Evolutionary conservation across 2,888 invertebrate genomes (phyloP).

Genomic region (Julus scanicus): DNA sequence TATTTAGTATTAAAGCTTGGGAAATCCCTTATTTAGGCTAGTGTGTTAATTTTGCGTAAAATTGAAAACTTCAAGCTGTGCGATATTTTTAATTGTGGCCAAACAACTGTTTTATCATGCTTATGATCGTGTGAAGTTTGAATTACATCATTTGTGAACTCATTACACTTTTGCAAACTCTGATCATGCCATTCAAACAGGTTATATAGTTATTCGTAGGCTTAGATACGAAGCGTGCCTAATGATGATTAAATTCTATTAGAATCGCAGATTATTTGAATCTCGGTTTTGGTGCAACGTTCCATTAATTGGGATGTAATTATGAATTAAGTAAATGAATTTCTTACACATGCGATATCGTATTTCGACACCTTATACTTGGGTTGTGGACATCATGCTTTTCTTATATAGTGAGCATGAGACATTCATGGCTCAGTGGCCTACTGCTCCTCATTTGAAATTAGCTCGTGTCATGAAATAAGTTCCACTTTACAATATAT

Average conservation of each 20-base stretch:
- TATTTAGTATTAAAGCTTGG: not conserved
- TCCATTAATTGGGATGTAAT: too few relatives aligned
- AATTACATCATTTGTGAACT: not conserved
- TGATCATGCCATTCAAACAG: too few relatives aligned
- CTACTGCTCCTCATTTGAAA: not conserved
- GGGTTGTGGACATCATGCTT: not conserved
- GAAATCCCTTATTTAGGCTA: conserved; percentile 27
- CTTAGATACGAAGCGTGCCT: too few relatives aligned
- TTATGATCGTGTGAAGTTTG: conserved; percentile 5
- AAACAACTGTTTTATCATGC: not conserved
- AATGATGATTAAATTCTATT: too few relatives aligned
- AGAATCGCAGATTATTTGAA: too few relatives aligned
- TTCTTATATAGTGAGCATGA: not conserved
- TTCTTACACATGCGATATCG: not conserved
- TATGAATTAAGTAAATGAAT: too few relatives aligned
- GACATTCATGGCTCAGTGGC: not conserved
- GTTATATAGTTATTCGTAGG: too few relatives aligned
- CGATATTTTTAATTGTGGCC: conserved; percentile 19
- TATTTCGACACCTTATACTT: not conserved
- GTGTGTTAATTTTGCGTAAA: conserved; percentile 21
- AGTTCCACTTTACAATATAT: not conserved
- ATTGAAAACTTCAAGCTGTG: conserved; percentile 18
- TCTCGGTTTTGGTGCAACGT: too few relatives aligned
- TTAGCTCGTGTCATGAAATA: conserved; percentile 7
- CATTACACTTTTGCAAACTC: not conserved